Evolutionary conservation across 2,113 vertebrate species (phyloP).

Genomic region (Micromys minutus): DNA sequence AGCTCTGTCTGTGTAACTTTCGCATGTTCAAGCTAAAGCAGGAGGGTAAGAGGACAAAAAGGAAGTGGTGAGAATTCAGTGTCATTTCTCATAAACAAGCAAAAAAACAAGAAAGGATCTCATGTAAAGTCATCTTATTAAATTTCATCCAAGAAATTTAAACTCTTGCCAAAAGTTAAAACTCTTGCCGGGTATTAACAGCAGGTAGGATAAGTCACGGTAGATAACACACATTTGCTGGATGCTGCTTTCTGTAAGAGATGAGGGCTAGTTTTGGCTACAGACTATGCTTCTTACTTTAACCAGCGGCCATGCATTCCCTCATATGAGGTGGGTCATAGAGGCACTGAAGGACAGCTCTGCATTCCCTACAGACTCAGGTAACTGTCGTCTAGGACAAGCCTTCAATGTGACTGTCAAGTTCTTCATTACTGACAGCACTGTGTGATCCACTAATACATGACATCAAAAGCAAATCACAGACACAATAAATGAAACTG

Average conservation of each 20-base stretch:
- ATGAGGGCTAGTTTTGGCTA: slow-evolving; percentile 25
- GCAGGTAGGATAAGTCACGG: background rate
- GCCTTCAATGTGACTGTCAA: slow-evolving; percentile 11
- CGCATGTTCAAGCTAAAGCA: slow-evolving; percentile 94
- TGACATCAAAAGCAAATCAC: slow-evolving; percentile 17
- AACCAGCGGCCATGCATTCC: background rate
- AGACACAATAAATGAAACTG: slow-evolving; percentile 45
- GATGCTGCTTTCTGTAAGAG: background rate
- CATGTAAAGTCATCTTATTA: background rate
- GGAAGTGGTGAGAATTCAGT: background rate
- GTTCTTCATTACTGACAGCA: background rate
- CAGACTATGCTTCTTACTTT: background rate
- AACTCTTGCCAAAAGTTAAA: no score
- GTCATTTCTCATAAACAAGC: background rate
- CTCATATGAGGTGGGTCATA: background rate
- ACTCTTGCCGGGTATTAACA: slow-evolving; percentile 29
- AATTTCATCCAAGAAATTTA: background rate
- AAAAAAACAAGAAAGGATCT: background rate
- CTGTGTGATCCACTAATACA: background rate
- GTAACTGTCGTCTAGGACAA: background rate
- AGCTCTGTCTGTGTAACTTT: slow-evolving; percentile 95
- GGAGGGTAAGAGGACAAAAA: slow-evolving; percentile 58
- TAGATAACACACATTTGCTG: background rate
- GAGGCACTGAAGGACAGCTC: background rate
- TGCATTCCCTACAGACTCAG: slow-evolving; percentile 8